Percentiles rank a stretch among this genome's conserved stretches.
These are phyloP conservation scores for Sylvicapra grimmia DNA, from an alignment of 2,113 vertebrate genomes.

Conservation along the genomic window DNA sequence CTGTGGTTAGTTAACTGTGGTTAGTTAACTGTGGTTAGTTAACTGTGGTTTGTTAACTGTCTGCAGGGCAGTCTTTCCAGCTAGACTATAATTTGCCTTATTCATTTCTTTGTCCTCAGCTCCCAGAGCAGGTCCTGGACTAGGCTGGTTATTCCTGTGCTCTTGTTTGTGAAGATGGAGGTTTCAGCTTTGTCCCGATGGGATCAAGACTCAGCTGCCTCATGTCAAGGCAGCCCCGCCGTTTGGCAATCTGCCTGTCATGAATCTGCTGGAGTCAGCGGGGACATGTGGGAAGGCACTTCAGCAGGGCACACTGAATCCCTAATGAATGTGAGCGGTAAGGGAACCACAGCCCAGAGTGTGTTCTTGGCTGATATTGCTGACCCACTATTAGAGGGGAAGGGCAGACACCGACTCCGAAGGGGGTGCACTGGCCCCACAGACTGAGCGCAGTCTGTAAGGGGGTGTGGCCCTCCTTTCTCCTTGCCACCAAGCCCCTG, in stretches of 20 bases:
- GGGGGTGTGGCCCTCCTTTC: not conserved
- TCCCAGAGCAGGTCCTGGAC: not conserved
- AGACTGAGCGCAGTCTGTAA: not conserved
- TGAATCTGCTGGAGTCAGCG: not conserved
- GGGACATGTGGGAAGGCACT: not conserved
- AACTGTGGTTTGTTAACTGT: not conserved
- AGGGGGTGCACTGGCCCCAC: accelerated
- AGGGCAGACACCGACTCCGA: not conserved
- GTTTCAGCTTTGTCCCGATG: not conserved
- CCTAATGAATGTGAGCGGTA: not conserved
- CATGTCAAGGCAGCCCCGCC: not conserved
- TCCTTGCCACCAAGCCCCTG: not conserved
- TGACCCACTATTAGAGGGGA: not conserved
- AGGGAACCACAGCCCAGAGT: not conserved
- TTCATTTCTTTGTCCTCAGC: not conserved
- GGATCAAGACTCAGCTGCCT: not conserved
- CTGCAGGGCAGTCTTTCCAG: not conserved
- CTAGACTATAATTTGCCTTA: not conserved
- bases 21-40: not conserved
- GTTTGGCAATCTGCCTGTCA: not conserved
- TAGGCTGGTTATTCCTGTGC: not conserved
- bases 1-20: not conserved
- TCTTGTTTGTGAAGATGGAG: not conserved
- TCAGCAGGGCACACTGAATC: not conserved
- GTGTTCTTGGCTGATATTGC: not conserved